Percentiles rank a stretch among this genome's conserved stretches.
These are phyloP conservation scores for Drosophila anomalipes DNA, from an alignment of 2,888 invertebrate species.

Conservation along the genomic window DNA sequence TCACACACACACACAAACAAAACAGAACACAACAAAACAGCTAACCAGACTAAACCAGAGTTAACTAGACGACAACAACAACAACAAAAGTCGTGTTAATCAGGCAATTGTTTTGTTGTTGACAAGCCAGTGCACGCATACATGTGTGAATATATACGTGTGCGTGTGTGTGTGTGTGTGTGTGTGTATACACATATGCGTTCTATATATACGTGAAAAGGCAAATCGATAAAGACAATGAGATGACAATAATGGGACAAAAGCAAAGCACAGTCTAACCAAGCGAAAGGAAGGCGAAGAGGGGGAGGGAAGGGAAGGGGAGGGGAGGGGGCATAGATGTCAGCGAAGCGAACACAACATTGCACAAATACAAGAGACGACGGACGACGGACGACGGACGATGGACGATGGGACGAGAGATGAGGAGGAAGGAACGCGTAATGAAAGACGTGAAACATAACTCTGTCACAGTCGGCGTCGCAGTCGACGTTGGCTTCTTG, in stretches of 20 bases:
- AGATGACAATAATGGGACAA: constrained; percentile 35
- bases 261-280: constrained; percentile 12
- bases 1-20: too few relatives aligned
- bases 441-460: background rate
- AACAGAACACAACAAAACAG: background rate
- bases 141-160: background rate
- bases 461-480: constrained; percentile 10
- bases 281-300: background rate
- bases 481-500: constrained; percentile 13
- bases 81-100: background rate
- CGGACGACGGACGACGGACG: background rate
- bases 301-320: background rate
- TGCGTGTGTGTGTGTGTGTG: background rate
- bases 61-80: constrained; percentile 2
- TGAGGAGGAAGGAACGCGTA: background rate
- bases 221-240: constrained; percentile 49
- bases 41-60: constrained; percentile 1
- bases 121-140: constrained; percentile 9
- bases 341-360: constrained; percentile 3
- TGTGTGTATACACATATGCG: background rate
- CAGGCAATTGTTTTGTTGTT: constrained; percentile 18
- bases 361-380: background rate
- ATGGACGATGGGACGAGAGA: background rate
- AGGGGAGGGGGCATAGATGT: background rate
- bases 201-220: constrained; percentile 3